Percentiles rank a stretch among this genome's conserved stretches.
Evolutionary conservation across 2,797 vertebrate species (phyloP).

Genomic region (Micromesistius poutassou): DNA sequence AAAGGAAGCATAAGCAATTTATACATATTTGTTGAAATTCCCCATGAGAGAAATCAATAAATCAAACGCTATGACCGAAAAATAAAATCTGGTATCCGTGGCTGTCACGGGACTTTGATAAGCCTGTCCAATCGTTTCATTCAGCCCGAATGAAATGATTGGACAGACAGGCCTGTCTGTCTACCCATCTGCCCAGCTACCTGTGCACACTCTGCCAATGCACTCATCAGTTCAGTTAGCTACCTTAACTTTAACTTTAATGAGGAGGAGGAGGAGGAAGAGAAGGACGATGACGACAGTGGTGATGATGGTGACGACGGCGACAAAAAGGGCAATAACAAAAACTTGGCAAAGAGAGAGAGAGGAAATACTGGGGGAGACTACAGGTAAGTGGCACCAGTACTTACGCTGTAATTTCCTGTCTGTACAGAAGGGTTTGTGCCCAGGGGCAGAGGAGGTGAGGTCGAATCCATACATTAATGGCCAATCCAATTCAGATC

Average conservation of each 20-base stretch:
- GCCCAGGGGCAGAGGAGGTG: not conserved
- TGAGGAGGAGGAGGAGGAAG: not conserved
- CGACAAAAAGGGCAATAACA: not conserved
- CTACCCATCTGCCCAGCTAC: too few relatives aligned
- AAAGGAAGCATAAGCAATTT: not conserved
- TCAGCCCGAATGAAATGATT: too few relatives aligned
- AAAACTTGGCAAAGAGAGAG: not conserved
- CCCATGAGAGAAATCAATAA: too few relatives aligned
- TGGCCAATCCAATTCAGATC: not conserved
- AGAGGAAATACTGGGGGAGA: not conserved
- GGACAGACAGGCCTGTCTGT: too few relatives aligned
- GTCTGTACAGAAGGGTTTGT: not conserved
- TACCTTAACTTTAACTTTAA: too few relatives aligned
- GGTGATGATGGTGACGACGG: not conserved
- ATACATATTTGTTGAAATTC: too few relatives aligned
- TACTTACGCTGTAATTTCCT: not conserved
- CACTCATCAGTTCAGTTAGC: too few relatives aligned
- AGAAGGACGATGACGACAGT: not conserved
- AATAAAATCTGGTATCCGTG: too few relatives aligned
- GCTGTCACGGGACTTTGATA: too few relatives aligned
- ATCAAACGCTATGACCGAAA: too few relatives aligned
- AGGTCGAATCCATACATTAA: not conserved
- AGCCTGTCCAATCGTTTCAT: too few relatives aligned
- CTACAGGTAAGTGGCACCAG: not conserved
- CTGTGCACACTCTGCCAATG: too few relatives aligned